These are phyloP conservation scores for Trialeurodes vaporariorum DNA, from an alignment of 1,140 invertebrate genomes.

Conservation along the genomic window DNA sequence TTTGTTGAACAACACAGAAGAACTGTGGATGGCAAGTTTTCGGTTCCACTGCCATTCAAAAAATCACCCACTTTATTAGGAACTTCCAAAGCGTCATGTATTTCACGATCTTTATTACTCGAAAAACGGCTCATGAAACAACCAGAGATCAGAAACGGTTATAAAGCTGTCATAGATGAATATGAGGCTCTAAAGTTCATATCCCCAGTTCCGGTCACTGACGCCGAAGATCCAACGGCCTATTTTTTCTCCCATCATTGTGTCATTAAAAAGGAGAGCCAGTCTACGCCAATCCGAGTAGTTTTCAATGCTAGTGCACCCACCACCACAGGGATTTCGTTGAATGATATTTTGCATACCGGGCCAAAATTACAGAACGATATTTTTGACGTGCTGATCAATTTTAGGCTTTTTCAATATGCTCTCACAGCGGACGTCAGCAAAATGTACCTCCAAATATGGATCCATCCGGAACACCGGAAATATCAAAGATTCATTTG, in stretches of 20 bases:
- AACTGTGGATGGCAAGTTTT: not conserved
- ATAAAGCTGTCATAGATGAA: not conserved
- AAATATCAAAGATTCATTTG: conserved; percentile 33
- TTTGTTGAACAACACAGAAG: not conserved
- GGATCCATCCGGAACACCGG: conserved; percentile 13
- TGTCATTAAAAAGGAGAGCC: not conserved
- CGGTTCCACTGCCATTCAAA: not conserved
- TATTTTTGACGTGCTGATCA: conserved; percentile 3
- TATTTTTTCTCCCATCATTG: not conserved
- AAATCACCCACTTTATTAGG: not conserved
- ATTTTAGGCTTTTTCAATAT: not conserved
- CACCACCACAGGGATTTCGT: conserved; percentile 18
- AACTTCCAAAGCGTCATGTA: not conserved
- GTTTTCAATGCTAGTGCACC: conserved; percentile 31
- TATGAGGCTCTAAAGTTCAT: not conserved
- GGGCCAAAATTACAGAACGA: conserved; percentile 9
- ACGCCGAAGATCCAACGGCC: conserved; percentile 26
- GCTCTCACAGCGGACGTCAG: not conserved
- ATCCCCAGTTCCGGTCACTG: conserved; percentile 8
- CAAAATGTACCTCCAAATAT: not conserved
- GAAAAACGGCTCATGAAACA: not conserved
- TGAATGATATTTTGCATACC: conserved; percentile 29
- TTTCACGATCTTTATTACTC: not conserved
- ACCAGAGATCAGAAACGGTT: not conserved
- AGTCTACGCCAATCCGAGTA: conserved; percentile 23